Conservation (phyloP, 2,797 vertebrate genomes). For the Macroramphosus scolopax region DNA sequence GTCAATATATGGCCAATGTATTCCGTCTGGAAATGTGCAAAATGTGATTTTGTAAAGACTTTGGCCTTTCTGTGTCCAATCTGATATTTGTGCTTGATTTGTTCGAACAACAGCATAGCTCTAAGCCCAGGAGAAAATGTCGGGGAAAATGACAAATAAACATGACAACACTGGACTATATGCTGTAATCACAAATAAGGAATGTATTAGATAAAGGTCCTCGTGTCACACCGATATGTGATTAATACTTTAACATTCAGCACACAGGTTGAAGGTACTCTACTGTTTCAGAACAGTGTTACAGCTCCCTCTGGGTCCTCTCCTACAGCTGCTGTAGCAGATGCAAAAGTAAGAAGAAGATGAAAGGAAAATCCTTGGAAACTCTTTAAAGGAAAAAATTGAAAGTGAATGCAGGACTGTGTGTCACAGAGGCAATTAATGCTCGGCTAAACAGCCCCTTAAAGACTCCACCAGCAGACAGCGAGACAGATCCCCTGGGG, state of each 20-base stretch:
- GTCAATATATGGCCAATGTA: constrained; percentile 10
- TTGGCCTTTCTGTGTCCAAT: constrained; percentile 15
- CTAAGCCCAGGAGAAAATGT: constrained; percentile 35
- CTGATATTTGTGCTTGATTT: constrained; percentile 21
- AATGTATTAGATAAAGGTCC: no score
- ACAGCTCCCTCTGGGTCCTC: constrained; percentile 31
- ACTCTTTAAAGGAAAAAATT: constrained; percentile 27
- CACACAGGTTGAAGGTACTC: no score
- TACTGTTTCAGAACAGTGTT: constrained; percentile 24
- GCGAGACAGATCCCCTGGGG: constrained; percentile 50
- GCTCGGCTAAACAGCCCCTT: constrained; percentile 46
- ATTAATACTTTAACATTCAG: constrained; percentile 39
- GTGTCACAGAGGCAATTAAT: constrained; percentile 60
- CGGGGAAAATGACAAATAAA: no score
- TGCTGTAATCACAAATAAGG: no score
- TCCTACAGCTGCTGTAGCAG: constrained; percentile 24
- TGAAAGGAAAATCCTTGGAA: constrained; percentile 12
- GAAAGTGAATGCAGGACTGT: constrained; percentile 26
- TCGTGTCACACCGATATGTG: constrained; percentile 28
- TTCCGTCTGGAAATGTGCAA: no score
- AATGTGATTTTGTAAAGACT: constrained; percentile 29
- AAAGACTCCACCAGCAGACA: constrained; percentile 45
- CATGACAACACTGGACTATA: constrained; percentile 1
- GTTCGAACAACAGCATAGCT: constrained; percentile 12
- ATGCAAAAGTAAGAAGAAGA: constrained; percentile 12